Evolutionary conservation across 2,888 invertebrate genomes (phyloP).

Genomic region (Panzeria rudis): DNA sequence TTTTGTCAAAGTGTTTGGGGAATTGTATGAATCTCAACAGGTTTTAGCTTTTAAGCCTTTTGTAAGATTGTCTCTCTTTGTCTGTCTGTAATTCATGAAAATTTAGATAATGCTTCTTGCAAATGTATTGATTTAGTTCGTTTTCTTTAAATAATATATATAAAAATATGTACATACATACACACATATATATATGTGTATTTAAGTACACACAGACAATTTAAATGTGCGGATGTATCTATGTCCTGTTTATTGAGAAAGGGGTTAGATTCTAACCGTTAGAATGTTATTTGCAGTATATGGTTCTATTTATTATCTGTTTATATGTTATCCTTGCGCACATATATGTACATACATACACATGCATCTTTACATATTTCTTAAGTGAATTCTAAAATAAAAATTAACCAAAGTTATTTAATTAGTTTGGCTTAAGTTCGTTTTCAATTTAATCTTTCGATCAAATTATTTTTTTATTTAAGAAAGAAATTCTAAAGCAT

Average conservation of each 20-base stretch:
- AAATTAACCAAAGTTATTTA: not conserved
- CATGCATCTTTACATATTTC: not conserved
- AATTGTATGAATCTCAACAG: constrained; percentile 83
- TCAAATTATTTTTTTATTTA: too few species aligned
- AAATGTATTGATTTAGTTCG: constrained; percentile 61
- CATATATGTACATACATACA: not conserved
- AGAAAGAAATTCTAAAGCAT: too few species aligned
- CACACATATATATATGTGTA: too few species aligned
- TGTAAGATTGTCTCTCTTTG: constrained; percentile 52
- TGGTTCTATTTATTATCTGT: not conserved
- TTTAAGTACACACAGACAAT: constrained; percentile 6
- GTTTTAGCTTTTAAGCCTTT: constrained; percentile 82
- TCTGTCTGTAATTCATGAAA: constrained; percentile 53
- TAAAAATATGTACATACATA: not conserved
- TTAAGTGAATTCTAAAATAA: constrained; percentile 21
- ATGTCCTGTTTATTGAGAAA: not conserved
- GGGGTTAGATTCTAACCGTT: too few species aligned
- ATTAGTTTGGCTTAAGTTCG: not conserved
- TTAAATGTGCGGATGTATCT: not conserved
- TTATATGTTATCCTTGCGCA: not conserved
- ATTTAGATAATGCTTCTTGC: constrained; percentile 45
- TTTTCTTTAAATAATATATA: constrained; percentile 13
- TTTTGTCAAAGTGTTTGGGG: constrained; percentile 83
- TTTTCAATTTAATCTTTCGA: too few species aligned
- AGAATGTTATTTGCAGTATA: not conserved